Percentiles rank a stretch among this genome's conserved stretches.
Evolutionary conservation across 2,888 invertebrate genomes (phyloP).

Genomic region (Diadegma fenestrale): DNA sequence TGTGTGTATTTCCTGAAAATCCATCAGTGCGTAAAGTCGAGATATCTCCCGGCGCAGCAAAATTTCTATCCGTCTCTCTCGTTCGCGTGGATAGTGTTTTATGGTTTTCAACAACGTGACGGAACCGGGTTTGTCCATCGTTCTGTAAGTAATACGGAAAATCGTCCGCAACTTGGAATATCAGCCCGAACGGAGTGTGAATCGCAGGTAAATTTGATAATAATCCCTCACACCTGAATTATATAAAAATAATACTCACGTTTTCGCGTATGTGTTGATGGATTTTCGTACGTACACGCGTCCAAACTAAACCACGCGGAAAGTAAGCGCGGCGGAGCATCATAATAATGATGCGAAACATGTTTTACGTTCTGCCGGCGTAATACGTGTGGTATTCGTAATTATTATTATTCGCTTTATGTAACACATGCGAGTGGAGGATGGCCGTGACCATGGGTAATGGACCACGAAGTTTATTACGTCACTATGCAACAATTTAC

Average conservation of each 20-base stretch:
- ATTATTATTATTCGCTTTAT: slow-evolving; percentile 40
- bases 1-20: slow-evolving; percentile 51
- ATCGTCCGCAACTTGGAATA: slow-evolving; percentile 16
- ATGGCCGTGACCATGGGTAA: slow-evolving; percentile 54
- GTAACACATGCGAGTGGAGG: slow-evolving; percentile 28
- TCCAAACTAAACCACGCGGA: neutral
- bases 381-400: slow-evolving; percentile 4
- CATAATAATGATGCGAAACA: neutral
- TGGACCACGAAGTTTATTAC: slow-evolving; percentile 39
- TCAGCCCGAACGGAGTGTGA: slow-evolving; percentile 20
- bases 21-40: slow-evolving; percentile 49
- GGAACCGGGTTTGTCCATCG: slow-evolving; percentile 21
- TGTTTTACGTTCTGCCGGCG: neutral
- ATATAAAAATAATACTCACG: neutral
- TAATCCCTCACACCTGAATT: neutral
- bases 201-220: slow-evolving; percentile 12
- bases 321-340: neutral
- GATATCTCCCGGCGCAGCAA: slow-evolving; percentile 22
- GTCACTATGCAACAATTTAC: slow-evolving; percentile 13
- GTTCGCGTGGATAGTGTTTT: neutral
- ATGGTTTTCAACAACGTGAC: slow-evolving; percentile 1
- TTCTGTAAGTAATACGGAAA: slow-evolving; percentile 13
- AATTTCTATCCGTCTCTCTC: slow-evolving; percentile 22
- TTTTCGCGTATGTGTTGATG: neutral
- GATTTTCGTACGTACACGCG: neutral